Evolutionary conservation across 2,113 vertebrate species (phyloP).

Genomic region (Rhabdornis inornatus): DNA sequence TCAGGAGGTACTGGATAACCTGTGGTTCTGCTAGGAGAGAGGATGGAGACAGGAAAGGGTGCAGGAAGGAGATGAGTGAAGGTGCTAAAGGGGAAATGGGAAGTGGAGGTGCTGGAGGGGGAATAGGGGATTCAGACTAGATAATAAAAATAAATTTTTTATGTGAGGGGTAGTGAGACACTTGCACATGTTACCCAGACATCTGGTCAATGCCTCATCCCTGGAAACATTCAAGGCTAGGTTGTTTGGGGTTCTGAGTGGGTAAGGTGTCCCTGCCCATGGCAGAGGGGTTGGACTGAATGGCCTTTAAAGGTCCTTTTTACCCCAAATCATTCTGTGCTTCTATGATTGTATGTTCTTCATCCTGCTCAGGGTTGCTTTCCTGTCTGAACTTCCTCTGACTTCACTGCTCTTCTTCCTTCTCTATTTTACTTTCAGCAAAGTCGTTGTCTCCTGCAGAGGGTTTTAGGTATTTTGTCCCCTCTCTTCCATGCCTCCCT

Average conservation of each 20-base stretch:
- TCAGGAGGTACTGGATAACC: neutral
- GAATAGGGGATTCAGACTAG: neutral
- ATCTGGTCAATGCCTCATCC: too few relatives aligned
- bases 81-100: neutral
- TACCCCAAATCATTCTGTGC: neutral
- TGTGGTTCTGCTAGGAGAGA: neutral
- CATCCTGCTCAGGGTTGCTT: neutral
- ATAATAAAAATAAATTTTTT: neutral
- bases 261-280: neutral
- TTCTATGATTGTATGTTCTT: neutral
- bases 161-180: neutral
- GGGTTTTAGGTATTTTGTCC: neutral
- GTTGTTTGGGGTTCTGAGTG: neutral
- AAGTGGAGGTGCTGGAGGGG: neutral
- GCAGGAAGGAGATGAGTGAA: neutral
- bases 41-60: neutral
- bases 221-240: neutral
- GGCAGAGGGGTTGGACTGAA: neutral
- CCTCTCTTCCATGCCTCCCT: neutral
- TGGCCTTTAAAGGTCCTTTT: neutral
- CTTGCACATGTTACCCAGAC: neutral
- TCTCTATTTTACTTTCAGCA: neutral
- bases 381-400: neutral
- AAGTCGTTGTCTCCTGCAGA: neutral
- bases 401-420: neutral